Conservation (phyloP, 2,888 invertebrate genomes). For the Brachypalpus laphriformis region DNA sequence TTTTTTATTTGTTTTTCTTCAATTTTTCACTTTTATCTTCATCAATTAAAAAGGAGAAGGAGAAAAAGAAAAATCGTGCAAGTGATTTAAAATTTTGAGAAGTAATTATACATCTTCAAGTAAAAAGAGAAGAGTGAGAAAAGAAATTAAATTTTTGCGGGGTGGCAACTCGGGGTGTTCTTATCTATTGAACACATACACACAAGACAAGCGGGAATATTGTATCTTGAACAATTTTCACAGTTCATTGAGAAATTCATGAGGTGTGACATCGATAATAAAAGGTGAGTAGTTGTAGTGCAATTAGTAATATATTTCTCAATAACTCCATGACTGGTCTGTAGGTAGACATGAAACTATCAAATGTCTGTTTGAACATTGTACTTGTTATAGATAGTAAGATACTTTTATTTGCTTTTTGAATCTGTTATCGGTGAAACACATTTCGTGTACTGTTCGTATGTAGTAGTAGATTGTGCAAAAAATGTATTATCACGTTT, state of each 20-base stretch:
- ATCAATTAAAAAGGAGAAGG: slow-evolving; percentile 19
- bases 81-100: slow-evolving; percentile 24
- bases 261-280: slow-evolving; percentile 73
- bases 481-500: not conserved
- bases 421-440: slow-evolving; percentile 10
- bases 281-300: slow-evolving; percentile 54
- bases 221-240: slow-evolving; percentile 31
- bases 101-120: slow-evolving; percentile 21
- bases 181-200: slow-evolving; percentile 8
- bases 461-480: not conserved
- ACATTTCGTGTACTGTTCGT: not conserved
- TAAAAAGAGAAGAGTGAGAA: not conserved
- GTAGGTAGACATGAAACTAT: not conserved
- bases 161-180: slow-evolving; percentile 37
- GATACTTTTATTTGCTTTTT: not conserved
- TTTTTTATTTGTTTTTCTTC: slow-evolving; percentile 15
- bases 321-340: slow-evolving; percentile 1
- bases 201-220: slow-evolving; percentile 16
- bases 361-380: slow-evolving; percentile 20
- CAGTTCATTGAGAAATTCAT: slow-evolving; percentile 62
- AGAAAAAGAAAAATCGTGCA: slow-evolving; percentile 18
- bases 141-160: slow-evolving; percentile 13
- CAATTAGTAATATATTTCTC: slow-evolving; percentile 27
- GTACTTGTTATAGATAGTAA: slow-evolving; percentile 13
- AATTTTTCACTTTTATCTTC: slow-evolving; percentile 42